Base-by-base conservation (phyloP, 2,888 invertebrate species). In the Hemicrepidius hirtus region DNA sequence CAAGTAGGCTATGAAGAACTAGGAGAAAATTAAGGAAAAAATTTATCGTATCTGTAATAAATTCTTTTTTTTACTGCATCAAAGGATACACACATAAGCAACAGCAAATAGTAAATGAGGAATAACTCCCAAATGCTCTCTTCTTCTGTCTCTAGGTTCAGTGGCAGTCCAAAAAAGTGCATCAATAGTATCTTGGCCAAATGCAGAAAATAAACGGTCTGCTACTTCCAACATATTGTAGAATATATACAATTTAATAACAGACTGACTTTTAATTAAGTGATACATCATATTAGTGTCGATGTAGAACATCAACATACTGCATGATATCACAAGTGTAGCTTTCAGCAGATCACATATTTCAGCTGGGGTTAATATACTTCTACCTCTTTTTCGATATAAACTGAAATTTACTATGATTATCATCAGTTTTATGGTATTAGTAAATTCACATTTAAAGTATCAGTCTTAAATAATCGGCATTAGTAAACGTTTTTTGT, bases 221-320 rank as follows among this genome's bases (percentile, higher is more conserved):
- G 97, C 97, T 62, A 98, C 97, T 89, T 99, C 99, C 72, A 99
- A 88, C 98, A 99, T 99, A 86, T 99, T 99, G 87, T 97, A 99
- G 88, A 99, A 98, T 84, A 99, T 98, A 85, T 99, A 99, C 78
- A 99, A 88, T 84, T 99, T 99, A 87, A 99, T 99, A 75, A 99
- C 97, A 77, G 98, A 98, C 85, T 99, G 99, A 82, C 98, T 98
- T 85, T 97, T 97, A 53, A 97, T 95, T 81, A 98, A 90, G 86
- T 99, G 99, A 87, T 99, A 99, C 89, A 99, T 93, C 90, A 99
- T 96, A 79, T 98, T 98, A 44, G 97, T 98, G 85, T 99, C 99
- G 76, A 99, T 94, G 82, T 95, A 95, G 82, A 95, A 93, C 91
- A 98, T 95, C 70, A 95, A 86, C 80, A 94, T 90, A 83, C 95